Base-by-base conservation (phyloP, 64 coral and sea anemone species). In the Montipora capricornis region DNA sequence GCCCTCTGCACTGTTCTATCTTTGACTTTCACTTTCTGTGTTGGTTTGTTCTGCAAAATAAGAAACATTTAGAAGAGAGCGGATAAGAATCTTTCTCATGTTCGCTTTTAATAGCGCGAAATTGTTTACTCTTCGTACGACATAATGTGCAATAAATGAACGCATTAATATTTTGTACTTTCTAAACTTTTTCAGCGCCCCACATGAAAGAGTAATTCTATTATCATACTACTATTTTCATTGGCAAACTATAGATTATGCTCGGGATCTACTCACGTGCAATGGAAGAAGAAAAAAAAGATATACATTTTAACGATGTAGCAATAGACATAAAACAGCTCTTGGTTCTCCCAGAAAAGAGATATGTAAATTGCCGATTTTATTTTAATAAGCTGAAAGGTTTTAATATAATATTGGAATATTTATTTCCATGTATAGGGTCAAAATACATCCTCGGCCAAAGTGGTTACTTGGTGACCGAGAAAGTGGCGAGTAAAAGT, bases 381-480 rank as follows among this genome's bases (percentile, higher is more conserved):
- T 90, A 53, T 95, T 89, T 94, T 89, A 94, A 89, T 83, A 86
- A 90, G 55, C 75, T 95, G 80, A 95, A 90, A 90, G 81, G 73
- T 69, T 68, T n/a, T 73, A 71, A 86, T 83, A 79, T 68, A 78
- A 90, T 76, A 73, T 81, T 77, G 80, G 80, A 95, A 95, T 95
- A 95, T 95, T 86, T 95, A 95, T 95, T 95, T 90, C 80, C 84
- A 81, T 78, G 89, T 60, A 73, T 76, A 89, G 84, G 93, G 88
- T 90, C 73, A 52, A 84, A 90, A 95, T 95, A 84, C 93, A 82
- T 75, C 68, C 80, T 64, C 53, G 74, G 55, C 80, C 60, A 82
- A 95, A 86, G 20, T 95, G 93, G 82, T 95, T 89, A 89, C 93
- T 90, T 95, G 90, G 93, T 90, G 93, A 95, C 93, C 79, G 88